These are phyloP conservation scores for Samia ricini DNA, from an alignment of 1,140 invertebrate species.

Conservation along the genomic window DNA sequence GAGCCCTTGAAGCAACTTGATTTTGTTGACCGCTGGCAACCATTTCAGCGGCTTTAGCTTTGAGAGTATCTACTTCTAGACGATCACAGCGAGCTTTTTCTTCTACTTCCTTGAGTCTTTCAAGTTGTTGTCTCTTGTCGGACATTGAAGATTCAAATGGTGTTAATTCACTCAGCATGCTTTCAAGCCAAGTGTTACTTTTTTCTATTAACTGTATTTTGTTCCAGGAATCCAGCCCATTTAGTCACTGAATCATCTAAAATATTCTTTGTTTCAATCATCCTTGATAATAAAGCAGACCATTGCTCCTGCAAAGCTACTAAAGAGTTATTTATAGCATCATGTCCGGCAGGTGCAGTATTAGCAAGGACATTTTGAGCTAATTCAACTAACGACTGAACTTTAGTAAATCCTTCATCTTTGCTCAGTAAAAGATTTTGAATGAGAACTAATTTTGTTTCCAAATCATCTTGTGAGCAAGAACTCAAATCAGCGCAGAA, in stretches of 20 bases:
- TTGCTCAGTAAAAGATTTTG: conserved; percentile 92
- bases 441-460: conserved; percentile 90
- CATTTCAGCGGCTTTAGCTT: conserved; percentile 92
- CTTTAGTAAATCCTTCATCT: conserved; percentile 93
- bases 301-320: conserved; percentile 93
- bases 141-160: conserved; percentile 88
- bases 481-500: conserved; percentile 90
- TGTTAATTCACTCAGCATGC: conserved; percentile 84
- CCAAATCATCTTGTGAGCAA: conserved; percentile 86
- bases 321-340: conserved; percentile 90
- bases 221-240: conserved; percentile 92
- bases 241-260: conserved; percentile 94
- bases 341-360: conserved; percentile 92
- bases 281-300: conserved; percentile 90
- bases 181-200: conserved; percentile 88
- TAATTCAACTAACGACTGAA: conserved; percentile 91
- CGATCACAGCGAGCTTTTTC: conserved; percentile 95
- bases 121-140: conserved; percentile 91
- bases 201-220: conserved; percentile 92
- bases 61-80: conserved; percentile 93
- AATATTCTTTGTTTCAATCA: conserved; percentile 92
- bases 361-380: conserved; percentile 95
- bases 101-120: conserved; percentile 90
- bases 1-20: conserved; percentile 89
- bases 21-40: conserved; percentile 90